A percentile compares a stretch with the other conserved stretches of the same genome.
phyloP scores from a whole-genome alignment of 2,888 invertebrate genomes.

The Eupithecia insigniata region DNA sequence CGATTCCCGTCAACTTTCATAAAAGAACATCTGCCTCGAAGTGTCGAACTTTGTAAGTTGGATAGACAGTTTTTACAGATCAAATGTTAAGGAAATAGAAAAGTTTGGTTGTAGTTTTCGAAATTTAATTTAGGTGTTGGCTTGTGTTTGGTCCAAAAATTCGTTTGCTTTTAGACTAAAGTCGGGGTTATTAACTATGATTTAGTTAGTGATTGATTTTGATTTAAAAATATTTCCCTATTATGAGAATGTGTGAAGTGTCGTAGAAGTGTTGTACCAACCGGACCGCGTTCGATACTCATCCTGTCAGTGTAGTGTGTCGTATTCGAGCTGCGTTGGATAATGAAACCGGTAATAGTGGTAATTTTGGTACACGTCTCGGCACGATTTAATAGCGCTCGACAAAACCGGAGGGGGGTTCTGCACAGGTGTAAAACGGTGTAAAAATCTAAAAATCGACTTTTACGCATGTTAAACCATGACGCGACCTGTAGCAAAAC shows the following conservation, averaged over 20 bases:
- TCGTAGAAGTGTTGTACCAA: background rate
- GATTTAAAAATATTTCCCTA: too few relatives aligned
- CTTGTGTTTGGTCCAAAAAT: background rate
- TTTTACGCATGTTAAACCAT: too few relatives aligned
- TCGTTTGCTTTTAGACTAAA: background rate
- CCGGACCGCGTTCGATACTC: background rate
- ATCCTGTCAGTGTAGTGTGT: background rate
- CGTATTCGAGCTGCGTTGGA: too few relatives aligned
- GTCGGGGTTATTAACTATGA: too few relatives aligned
- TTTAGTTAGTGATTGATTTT: too few relatives aligned
- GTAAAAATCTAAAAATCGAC: too few relatives aligned
- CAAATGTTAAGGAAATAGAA: slow-evolving; percentile 22
- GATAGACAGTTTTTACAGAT: slow-evolving; percentile 31
- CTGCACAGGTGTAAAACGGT: too few relatives aligned
- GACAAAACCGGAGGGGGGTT: too few relatives aligned
- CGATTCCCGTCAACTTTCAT: slow-evolving; percentile 23
- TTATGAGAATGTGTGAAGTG: background rate
- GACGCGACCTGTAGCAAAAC: too few relatives aligned
- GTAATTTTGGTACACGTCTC: too few relatives aligned
- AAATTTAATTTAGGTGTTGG: background rate
- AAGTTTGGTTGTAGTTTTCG: slow-evolving; percentile 1
- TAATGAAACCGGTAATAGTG: too few relatives aligned
- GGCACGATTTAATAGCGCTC: too few relatives aligned
- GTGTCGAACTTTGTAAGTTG: slow-evolving; percentile 30
- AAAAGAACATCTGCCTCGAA: slow-evolving; percentile 27